Evolutionary conservation across 2,888 invertebrate species (phyloP).

Genomic region (Caenorhabditis auriculariae): DNA sequence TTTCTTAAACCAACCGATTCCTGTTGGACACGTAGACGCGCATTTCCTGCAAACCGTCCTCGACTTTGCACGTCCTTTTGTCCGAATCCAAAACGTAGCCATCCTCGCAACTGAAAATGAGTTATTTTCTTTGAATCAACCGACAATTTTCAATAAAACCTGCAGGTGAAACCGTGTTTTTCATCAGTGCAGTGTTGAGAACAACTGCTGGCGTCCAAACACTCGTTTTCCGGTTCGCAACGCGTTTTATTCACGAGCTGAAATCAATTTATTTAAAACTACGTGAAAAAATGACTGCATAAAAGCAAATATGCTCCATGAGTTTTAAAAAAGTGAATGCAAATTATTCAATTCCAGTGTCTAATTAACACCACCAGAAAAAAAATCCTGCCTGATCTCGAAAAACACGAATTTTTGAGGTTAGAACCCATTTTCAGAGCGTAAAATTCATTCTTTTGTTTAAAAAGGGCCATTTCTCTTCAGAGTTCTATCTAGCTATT

Average conservation of each 20-base stretch:
- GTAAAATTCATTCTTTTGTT: too few relatives aligned
- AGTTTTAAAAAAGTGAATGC: too few relatives aligned
- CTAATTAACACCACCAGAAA: background rate
- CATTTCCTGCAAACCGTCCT: constrained; percentile 68
- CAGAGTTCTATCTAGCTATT: background rate
- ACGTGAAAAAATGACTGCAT: background rate
- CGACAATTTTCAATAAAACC: constrained; percentile 68
- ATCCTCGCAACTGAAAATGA: constrained; percentile 59
- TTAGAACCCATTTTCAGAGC: background rate
- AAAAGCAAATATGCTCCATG: background rate
- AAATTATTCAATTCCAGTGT: too few relatives aligned
- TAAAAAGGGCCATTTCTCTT: too few relatives aligned
- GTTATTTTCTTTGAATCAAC: background rate
- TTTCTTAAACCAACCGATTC: constrained; percentile 42
- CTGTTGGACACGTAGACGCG: constrained; percentile 91
- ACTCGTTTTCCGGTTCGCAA: constrained; percentile 62
- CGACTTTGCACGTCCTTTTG: constrained; percentile 80
- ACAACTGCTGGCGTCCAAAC: constrained; percentile 77
- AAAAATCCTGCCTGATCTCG: too few relatives aligned
- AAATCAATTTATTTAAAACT: constrained; percentile 1
- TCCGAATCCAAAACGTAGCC: constrained; percentile 80
- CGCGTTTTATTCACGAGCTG: constrained; percentile 56
- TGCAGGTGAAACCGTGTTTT: constrained; percentile 85
- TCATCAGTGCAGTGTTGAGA: constrained; percentile 87
- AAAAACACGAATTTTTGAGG: too few relatives aligned